Evolutionary conservation across 1,140 invertebrate genomes (phyloP).

Genomic region (Heliconius eleuchia): DNA sequence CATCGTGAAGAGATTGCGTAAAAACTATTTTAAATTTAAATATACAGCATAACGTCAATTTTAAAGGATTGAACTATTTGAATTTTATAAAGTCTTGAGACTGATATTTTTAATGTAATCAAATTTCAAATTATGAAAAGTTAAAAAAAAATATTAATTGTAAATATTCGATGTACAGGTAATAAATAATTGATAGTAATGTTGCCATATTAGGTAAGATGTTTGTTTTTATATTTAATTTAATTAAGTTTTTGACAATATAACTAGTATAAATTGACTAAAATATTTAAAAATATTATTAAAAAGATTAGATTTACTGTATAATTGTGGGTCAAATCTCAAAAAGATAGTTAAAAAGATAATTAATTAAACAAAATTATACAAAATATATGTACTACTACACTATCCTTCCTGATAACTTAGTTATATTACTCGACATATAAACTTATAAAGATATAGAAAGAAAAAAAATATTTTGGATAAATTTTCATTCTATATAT

Average conservation of each 20-base stretch:
- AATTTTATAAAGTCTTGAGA: conserved; percentile 33
- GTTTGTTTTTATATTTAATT: conserved; percentile 11
- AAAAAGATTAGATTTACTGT: too few species aligned
- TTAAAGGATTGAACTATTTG: conserved; percentile 1
- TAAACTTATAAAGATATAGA: too few species aligned
- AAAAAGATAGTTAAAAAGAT: too few species aligned
- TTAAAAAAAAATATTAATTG: conserved; percentile 13
- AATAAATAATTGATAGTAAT: conserved; percentile 36
- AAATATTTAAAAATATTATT: too few species aligned
- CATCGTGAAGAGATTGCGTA: not conserved
- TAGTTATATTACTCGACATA: too few species aligned
- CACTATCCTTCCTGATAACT: too few species aligned
- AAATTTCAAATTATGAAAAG: conserved; percentile 22
- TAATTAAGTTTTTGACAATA: not conserved
- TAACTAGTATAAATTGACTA: not conserved
- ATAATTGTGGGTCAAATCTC: too few species aligned
- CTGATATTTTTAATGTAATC: conserved; percentile 32
- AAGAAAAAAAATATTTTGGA: too few species aligned
- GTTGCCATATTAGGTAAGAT: conserved; percentile 40
- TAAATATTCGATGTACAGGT: conserved; percentile 32
- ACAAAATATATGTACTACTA: too few species aligned
- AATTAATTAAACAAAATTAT: too few species aligned
- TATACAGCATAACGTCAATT: conserved; percentile 29
- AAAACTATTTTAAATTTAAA: not conserved
- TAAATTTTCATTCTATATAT: too few species aligned